Base-by-base conservation (phyloP, 2,888 invertebrate genomes). In the Oegoconia quadripuncta region DNA sequence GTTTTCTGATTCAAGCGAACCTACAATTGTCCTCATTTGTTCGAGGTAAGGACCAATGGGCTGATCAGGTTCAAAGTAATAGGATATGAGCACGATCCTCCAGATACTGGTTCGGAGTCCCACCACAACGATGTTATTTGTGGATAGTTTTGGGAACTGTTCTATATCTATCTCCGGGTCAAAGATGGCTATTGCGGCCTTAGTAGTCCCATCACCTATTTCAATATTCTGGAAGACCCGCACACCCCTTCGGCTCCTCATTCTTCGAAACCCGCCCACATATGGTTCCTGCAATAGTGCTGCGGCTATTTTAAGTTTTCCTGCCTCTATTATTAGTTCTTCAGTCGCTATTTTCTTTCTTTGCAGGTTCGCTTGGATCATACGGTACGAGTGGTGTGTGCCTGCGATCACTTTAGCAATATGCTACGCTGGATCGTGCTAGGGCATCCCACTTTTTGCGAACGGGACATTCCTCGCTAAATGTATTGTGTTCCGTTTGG, bases 111-210 rank as follows among this genome's bases (percentile, higher is more conserved):
- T 17, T 13, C 13, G 11, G 0, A 34, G 2, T 1, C 2, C 20
- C 3, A 11, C 30, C 1, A 15, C 37, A 1, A 6, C 26, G 12
- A 37, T 37, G 22, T 37, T 40, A 1, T 33, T 12, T 1, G 37
- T 34, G 1, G 11, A 34, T 4, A 20, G 12, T 4, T 16, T 14
- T 4, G 34, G 39, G 8, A n/a, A 13, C n/a, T 18, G 14, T 13
- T 9, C 9, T 5, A 36, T 27, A 13, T 35, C 18, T 8, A 46
- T 11, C 8, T 40, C 17, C n/a, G 13, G 5, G 9, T 37, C 15
- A 1, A 43, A 33, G 0, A 48, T 12, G 0, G 31, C 15, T 3
- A 43, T 35, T 7, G 45, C 45, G 2, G 45, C 37, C 20, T 48
- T 48, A 0, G 31, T 25, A 12, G 27, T 8, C 20, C 25, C 8